Conservation (phyloP, 1,140 invertebrate genomes). For the Sesamia nonagrioides region DNA sequence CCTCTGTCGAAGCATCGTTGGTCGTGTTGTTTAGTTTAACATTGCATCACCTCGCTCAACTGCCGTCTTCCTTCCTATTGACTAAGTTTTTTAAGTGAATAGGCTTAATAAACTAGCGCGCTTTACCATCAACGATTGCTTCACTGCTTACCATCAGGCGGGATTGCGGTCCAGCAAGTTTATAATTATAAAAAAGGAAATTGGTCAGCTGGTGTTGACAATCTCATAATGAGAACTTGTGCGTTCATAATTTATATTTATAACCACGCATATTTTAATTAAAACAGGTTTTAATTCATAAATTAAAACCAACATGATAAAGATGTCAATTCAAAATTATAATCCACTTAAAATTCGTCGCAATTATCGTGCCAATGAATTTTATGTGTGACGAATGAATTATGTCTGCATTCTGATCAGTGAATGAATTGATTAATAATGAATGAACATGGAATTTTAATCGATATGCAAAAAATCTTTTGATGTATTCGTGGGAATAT, state of each 20-base stretch:
- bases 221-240: not conserved
- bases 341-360: not conserved
- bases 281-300: not conserved
- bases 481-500: not conserved
- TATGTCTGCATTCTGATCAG: not conserved
- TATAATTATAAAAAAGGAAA: too few relatives aligned
- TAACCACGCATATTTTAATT: not conserved
- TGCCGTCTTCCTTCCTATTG: too few relatives aligned
- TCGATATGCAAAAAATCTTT: not conserved
- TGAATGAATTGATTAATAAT: conserved; percentile 18
- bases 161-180: too few relatives aligned
- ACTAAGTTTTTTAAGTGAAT: too few relatives aligned
- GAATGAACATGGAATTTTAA: not conserved
- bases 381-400: conserved; percentile 4
- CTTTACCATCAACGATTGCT: too few relatives aligned
- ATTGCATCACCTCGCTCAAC: too few relatives aligned
- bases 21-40: too few relatives aligned
- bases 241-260: not conserved
- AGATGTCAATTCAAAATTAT: not conserved
- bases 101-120: too few relatives aligned
- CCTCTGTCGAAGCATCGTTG: too few relatives aligned
- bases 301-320: not conserved
- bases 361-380: not conserved
- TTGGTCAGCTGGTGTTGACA: not conserved
- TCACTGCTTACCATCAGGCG: too few relatives aligned